Evolutionary conservation across 2,888 invertebrate species (phyloP).

Genomic region (Epinotia demarniana): DNA sequence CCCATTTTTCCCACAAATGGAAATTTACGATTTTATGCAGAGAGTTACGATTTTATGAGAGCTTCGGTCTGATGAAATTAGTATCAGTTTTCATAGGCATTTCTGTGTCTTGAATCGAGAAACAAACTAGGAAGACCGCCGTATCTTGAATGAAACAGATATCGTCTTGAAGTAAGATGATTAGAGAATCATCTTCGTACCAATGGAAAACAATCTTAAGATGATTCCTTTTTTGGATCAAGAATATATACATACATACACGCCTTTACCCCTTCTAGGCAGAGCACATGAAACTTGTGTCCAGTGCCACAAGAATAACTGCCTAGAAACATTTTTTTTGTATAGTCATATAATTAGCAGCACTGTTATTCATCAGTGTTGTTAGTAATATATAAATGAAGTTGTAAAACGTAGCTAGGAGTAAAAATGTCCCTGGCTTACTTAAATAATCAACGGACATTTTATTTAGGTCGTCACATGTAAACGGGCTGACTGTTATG

Average conservation of each 20-base stretch:
- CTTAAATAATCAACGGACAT: background rate
- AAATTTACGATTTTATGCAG: background rate
- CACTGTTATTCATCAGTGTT: background rate
- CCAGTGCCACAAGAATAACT: too few species aligned
- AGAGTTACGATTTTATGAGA: background rate
- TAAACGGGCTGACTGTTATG: constrained; percentile 24
- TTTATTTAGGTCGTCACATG: constrained; percentile 21
- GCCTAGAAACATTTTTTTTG: too few species aligned
- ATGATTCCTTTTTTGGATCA: too few species aligned
- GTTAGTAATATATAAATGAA: background rate
- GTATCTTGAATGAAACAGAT: too few species aligned
- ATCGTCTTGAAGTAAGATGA: too few species aligned
- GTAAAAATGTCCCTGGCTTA: background rate
- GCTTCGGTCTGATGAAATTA: background rate
- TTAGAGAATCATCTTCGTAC: too few species aligned
- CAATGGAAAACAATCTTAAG: too few species aligned
- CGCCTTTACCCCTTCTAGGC: too few species aligned
- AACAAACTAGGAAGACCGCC: too few species aligned
- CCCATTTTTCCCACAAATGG: background rate
- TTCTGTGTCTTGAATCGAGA: too few species aligned
- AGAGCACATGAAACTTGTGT: too few species aligned
- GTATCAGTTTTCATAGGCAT: background rate
- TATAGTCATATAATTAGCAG: background rate
- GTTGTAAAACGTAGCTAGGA: background rate
- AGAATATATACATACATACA: too few species aligned